Evolutionary conservation across 2,888 invertebrate species (phyloP), one percentile per base, ranked within the genome.

Genomic region (Pyrgus malvae): DNA sequence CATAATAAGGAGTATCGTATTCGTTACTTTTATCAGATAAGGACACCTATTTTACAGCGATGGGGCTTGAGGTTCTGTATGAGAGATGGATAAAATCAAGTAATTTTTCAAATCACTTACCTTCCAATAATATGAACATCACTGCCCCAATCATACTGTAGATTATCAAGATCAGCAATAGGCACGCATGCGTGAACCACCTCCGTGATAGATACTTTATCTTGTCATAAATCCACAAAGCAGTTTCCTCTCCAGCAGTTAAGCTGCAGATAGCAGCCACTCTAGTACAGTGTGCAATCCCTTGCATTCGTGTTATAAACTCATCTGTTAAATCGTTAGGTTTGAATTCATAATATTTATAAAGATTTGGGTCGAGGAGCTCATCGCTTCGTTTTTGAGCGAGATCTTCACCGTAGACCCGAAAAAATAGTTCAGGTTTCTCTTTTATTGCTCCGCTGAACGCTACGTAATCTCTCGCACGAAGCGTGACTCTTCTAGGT

Each of bases 61-160:
- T 23, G 4, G 23, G 23, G 23, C 6, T 23, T 23, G 3, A 23
- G 23, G 23, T 23, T 23, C 6, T 23, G 23, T 23, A n/a, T n/a
- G n/a, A n/a, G n/a, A n/a, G n/a, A n/a, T n/a, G n/a, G n/a, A n/a
- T n/a, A n/a, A 27, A 8, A 4, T 7, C 8, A 8, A 4, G 7
- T 7, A 2, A 27, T 27, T 11, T 3, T 19, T 23, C 11, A 23
- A n/a, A 17, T 6, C 35, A 44, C 54, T 58, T 57, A 57, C 56
- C 61, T 38, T 29, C 56, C 46, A 50, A 49, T 55, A 51, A 48
- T 59, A 65, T 53, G 31, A 53, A 53, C 23, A 50, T 33, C 4
- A 5, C 19, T 11, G 12, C 38, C 27, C 42, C 49, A 12, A 49
- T 12, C 4, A 23, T 35, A 45, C 49, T 50, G 25, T 55, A 55